phyloP scores from a whole-genome alignment of 1,140 invertebrate genomes.

The Monomorium pharaonis region DNA sequence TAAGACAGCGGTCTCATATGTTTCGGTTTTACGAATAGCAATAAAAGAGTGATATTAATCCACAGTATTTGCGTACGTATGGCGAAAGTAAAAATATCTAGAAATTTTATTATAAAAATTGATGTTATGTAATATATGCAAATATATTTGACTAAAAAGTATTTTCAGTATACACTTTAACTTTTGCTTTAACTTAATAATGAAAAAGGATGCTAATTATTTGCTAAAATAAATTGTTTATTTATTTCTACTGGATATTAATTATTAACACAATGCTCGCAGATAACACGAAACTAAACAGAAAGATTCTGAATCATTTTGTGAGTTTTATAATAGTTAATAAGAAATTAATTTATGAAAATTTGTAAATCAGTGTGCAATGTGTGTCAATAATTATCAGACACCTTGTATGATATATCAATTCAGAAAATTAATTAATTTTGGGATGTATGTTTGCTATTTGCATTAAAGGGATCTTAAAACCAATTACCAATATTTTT shows the following conservation, averaged over 20 bases:
- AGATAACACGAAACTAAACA: no score
- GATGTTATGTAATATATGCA: not conserved
- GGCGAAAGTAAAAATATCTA: not conserved
- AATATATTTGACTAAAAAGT: conserved; percentile 28
- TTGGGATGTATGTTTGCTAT: not conserved
- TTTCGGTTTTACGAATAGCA: conserved; percentile 70
- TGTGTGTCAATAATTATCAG: no score
- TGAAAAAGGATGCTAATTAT: not conserved
- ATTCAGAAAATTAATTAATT: not conserved
- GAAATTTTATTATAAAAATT: not conserved
- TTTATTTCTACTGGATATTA: no score
- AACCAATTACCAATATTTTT: no score
- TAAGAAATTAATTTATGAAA: no score
- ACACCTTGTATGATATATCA: not conserved
- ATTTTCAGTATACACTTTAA: not conserved
- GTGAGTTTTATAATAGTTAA: no score
- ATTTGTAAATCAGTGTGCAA: no score
- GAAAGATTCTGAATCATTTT: no score
- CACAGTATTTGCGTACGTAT: not conserved
- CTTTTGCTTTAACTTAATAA: not conserved
- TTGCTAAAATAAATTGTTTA: not conserved
- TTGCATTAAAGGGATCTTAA: not conserved
- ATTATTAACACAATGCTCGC: no score
- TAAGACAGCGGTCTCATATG: conserved; percentile 70
- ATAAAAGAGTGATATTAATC: not conserved